Conservation (phyloP, 2,113 vertebrate genomes). For the Phaethornis superciliosus region DNA sequence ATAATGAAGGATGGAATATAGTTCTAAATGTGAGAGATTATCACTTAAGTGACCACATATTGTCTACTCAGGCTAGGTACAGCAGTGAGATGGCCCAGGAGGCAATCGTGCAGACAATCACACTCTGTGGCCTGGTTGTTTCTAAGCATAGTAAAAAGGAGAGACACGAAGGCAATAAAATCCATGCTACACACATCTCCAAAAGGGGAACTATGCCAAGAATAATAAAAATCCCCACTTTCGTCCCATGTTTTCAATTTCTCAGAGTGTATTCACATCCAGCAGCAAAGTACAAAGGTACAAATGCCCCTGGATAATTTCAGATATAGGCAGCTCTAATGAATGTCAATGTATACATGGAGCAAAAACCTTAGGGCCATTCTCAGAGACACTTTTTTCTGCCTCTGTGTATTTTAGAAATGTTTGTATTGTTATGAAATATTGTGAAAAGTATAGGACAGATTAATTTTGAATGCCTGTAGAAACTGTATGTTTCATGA, state of each 20-base stretch:
- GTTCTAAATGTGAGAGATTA: background rate
- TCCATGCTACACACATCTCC: conserved; percentile 26
- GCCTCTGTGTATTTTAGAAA: background rate
- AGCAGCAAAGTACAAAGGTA: conserved; percentile 37
- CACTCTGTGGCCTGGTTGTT: background rate
- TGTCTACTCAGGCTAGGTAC: background rate
- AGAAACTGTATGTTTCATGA: background rate
- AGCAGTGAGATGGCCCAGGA: background rate
- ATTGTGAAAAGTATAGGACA: background rate
- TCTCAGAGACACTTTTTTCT: background rate
- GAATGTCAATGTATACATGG: background rate
- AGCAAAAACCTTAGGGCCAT: background rate
- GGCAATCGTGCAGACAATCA: background rate
- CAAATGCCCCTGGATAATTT: conserved; percentile 59
- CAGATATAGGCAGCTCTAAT: background rate
- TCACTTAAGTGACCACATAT: background rate
- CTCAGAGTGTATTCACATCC: background rate
- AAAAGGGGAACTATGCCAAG: conserved; percentile 47
- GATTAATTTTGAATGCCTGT: background rate
- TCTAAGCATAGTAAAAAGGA: conserved; percentile 49
- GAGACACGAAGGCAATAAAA: conserved; percentile 56
- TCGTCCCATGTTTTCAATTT: conserved; percentile 55
- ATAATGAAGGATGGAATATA: background rate
- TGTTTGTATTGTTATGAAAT: background rate
- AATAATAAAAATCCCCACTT: conserved; percentile 9